These are phyloP conservation scores for Drosophila pegasa DNA, from an alignment of 2,888 invertebrate species.

Conservation along the genomic window DNA sequence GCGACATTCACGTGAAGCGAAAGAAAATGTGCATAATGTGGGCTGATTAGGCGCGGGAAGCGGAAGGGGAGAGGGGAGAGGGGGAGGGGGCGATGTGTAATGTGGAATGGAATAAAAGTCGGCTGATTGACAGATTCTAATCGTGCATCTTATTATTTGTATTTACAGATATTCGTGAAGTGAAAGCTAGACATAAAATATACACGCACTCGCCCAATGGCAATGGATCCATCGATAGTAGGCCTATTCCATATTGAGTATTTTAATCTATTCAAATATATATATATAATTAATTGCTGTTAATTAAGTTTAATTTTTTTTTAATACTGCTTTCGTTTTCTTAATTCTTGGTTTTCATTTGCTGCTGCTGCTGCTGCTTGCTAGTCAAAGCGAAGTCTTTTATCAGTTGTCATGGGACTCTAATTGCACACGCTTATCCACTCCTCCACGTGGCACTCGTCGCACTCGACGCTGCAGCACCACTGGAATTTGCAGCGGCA, in stretches of 20 bases:
- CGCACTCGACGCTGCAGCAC: conserved; percentile 97
- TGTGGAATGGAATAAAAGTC: conserved; percentile 53
- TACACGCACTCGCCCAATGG: conserved; percentile 43
- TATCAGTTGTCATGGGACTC: conserved; percentile 57
- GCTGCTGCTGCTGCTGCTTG: conserved; percentile 26
- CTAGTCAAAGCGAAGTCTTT: conserved; percentile 47
- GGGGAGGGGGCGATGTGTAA: background rate
- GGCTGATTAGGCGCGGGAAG: background rate
- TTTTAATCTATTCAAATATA: conserved; percentile 36
- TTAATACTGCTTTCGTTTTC: conserved; percentile 22
- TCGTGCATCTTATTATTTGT: conserved; percentile 69
- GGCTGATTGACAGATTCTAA: conserved; percentile 72
- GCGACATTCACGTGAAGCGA: conserved; percentile 66
- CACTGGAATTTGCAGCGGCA: conserved; percentile 97
- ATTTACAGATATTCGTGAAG: conserved; percentile 67
- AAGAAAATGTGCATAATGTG: conserved; percentile 7
- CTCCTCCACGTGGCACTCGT: conserved; percentile 93
- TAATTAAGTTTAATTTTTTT: conserved; percentile 37
- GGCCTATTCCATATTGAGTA: conserved; percentile 44
- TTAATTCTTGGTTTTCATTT: too few relatives aligned
- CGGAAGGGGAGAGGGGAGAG: background rate
- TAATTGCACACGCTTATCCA: conserved; percentile 96
- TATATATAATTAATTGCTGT: background rate
- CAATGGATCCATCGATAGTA: conserved; percentile 26
- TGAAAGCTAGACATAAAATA: conserved; percentile 48